Evolutionary conservation across 2,888 invertebrate species (phyloP).

Genomic region (Argyresthia albistria): DNA sequence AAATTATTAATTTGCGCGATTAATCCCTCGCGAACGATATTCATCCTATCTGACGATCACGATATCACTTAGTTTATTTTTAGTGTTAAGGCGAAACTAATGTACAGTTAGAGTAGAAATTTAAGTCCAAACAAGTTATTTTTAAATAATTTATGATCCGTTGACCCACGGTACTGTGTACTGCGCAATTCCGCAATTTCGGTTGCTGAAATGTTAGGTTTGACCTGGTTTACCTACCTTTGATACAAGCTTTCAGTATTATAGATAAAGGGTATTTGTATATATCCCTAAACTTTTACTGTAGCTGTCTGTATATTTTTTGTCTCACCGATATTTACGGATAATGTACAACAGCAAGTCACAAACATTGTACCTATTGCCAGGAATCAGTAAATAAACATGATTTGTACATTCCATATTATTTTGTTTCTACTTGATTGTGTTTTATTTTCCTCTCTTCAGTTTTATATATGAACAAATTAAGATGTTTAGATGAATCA

Average conservation of each 20-base stretch:
- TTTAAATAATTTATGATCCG: conserved; percentile 62
- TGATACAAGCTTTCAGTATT: conserved; percentile 51
- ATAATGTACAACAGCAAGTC: conserved; percentile 42
- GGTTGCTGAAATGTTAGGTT: conserved; percentile 42
- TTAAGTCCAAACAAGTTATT: conserved; percentile 69
- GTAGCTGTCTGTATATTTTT: conserved; percentile 30
- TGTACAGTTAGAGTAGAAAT: conserved; percentile 74
- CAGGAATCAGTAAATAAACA: conserved; percentile 79
- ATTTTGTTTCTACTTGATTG: conserved; percentile 75
- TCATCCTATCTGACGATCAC: conserved; percentile 57
- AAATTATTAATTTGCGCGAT: conserved; percentile 51
- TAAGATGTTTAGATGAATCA: neutral
- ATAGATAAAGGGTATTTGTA: conserved; percentile 36
- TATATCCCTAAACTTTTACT: conserved; percentile 37
- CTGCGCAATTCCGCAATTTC: conserved; percentile 30
- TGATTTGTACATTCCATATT: conserved; percentile 88
- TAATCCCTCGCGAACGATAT: conserved; percentile 37
- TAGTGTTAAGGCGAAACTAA: conserved; percentile 74
- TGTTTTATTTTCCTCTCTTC: conserved; percentile 64
- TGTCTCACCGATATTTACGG: conserved; percentile 33
- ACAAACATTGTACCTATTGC: conserved; percentile 61
- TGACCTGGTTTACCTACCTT: conserved; percentile 53
- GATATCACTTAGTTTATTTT: conserved; percentile 71
- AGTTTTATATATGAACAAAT: conserved; percentile 14
- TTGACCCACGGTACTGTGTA: conserved; percentile 60